Evolutionary conservation across 2,888 invertebrate genomes (phyloP), one percentile per base, ranked within the genome.

Genomic region (Selenia dentaria): DNA sequence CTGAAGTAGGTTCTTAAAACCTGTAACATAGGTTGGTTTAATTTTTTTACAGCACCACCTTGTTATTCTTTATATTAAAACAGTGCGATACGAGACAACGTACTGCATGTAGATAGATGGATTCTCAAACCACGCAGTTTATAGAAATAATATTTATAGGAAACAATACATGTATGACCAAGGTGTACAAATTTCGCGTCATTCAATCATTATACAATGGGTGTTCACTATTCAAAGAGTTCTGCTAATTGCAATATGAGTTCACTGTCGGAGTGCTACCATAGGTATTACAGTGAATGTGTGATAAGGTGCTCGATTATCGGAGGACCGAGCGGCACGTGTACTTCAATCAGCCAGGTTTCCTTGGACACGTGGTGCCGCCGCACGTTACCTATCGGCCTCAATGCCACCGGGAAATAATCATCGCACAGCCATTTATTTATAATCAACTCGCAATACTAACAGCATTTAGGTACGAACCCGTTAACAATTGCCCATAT

Each of bases 401-500:
- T 22, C 36, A 44, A 22, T 22, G 27, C 36, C 33, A 36, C 33
- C 20, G 50, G 50, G 51, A 58, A 56, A 28, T 20, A 42, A 48
- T 33, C 24, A 49, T 33, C 35, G 22, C 14, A 41, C 38, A 36
- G 43, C 26, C 29, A 39, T 55, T 47, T 49, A 48, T 39, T 39
- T 34, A 39, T 40, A 24, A 18, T 16, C 34, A 25, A 40, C n/a
- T n/a, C n/a, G n/a, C 35, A 44, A 39, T 39, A 36, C 29, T 27
- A 8, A 10, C 11, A 47, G 32, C 45, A 37, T 44, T 45, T 54
- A 54, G 51, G 37, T 37, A 56, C 45, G 48, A 37, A 68, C 46
- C 73, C 73, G 74, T 75, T 76, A 68, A 52, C 71, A 71, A 72
- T 78, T 74, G 73, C 78, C 68, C 57, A 47, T 50, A 57, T 50